These are phyloP conservation scores for Chloromyia formosa DNA, from an alignment of 2,888 invertebrate species.

Conservation along the genomic window DNA sequence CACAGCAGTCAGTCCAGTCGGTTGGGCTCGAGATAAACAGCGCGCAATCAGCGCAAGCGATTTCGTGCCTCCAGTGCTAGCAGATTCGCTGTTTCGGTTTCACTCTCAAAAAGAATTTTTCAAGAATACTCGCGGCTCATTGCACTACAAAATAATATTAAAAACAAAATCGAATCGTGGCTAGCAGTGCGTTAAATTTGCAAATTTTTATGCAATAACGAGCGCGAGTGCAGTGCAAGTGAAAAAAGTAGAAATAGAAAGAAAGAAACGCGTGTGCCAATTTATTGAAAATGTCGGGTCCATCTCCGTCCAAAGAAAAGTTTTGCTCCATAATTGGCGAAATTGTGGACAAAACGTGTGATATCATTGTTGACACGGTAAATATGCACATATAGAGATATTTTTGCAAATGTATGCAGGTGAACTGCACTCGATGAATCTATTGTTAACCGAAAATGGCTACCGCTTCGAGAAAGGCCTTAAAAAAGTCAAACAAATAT, in stretches of 20 bases:
- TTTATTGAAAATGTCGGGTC: constrained; percentile 40
- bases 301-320: constrained; percentile 46
- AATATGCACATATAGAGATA: background rate
- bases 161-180: too few species aligned
- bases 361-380: constrained; percentile 46
- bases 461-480: too few species aligned
- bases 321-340: constrained; percentile 48
- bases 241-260: background rate
- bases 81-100: background rate
- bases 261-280: background rate
- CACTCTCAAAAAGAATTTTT: constrained; percentile 31
- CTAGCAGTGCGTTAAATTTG: constrained; percentile 8
- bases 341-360: constrained; percentile 48
- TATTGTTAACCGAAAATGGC: too few species aligned
- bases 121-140: constrained; percentile 1
- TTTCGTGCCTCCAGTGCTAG: constrained; percentile 1
- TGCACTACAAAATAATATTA: background rate
- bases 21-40: constrained; percentile 32
- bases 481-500: too few species aligned
- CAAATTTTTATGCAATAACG: background rate
- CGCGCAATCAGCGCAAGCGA: background rate
- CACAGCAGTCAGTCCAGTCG: background rate
- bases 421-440: too few species aligned
- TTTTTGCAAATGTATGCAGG: too few species aligned
- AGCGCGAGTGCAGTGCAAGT: constrained; percentile 3